Percentiles rank a stretch among this genome's conserved stretches.
Conservation (phyloP, 1,140 invertebrate species). For the Drosophila triauraria region DNA sequence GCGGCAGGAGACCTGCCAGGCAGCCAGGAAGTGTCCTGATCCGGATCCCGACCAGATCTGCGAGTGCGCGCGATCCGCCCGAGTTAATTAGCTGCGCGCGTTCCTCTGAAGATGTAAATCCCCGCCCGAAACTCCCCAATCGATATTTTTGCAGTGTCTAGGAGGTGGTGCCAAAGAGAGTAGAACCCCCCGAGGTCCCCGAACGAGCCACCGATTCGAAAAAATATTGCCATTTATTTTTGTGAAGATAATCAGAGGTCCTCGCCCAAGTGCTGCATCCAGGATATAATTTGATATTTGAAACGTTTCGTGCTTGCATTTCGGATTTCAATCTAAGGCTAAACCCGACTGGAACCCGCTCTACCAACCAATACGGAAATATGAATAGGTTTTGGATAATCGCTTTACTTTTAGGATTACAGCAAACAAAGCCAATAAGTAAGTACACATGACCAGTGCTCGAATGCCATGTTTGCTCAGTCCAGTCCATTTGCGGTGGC, state of each 20-base stretch:
- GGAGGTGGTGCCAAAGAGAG: slow-evolving; percentile 63
- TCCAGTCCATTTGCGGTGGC: neutral
- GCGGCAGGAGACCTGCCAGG: slow-evolving; percentile 45
- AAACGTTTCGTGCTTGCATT: slow-evolving; percentile 29
- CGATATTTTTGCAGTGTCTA: slow-evolving; percentile 42
- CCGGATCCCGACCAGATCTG: slow-evolving; percentile 8
- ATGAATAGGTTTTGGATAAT: slow-evolving; percentile 84
- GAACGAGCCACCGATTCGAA: slow-evolving; percentile 64
- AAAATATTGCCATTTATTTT: slow-evolving; percentile 36
- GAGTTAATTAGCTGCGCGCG: slow-evolving; percentile 59
- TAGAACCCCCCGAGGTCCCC: slow-evolving; percentile 23
- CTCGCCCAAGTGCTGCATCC: slow-evolving; percentile 14
- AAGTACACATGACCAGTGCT: slow-evolving; percentile 50
- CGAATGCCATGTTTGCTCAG: slow-evolving; percentile 3
- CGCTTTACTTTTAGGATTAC: slow-evolving; percentile 82
- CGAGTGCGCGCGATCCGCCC: slow-evolving; percentile 40
- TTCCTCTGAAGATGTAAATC: slow-evolving; percentile 65
- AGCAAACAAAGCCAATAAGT: slow-evolving; percentile 78
- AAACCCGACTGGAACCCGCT: slow-evolving; percentile 1
- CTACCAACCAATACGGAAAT: slow-evolving; percentile 52
- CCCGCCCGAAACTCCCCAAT: slow-evolving; percentile 21
- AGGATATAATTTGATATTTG: slow-evolving; percentile 26
- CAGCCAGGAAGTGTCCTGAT: slow-evolving; percentile 2
- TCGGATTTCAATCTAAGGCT: slow-evolving; percentile 30
- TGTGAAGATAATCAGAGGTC: slow-evolving; percentile 72